A percentile compares a stretch with the other conserved stretches of the same genome.
Evolutionary conservation across 2,797 vertebrate species (phyloP).

Genomic region (Carcharodon carcharias): DNA sequence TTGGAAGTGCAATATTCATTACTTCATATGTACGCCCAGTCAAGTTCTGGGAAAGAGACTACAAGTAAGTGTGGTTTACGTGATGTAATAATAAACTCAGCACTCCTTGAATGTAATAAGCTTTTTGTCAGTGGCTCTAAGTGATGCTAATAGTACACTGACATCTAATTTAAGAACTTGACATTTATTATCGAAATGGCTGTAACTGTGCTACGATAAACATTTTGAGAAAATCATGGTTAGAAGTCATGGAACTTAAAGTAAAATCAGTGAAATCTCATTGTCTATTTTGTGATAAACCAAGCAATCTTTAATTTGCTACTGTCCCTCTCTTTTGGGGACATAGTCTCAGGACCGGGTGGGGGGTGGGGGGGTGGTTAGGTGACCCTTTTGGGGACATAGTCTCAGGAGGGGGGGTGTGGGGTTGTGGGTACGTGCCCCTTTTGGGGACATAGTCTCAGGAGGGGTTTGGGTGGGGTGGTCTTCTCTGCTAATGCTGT

Average conservation of each 20-base stretch:
- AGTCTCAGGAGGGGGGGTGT: no score
- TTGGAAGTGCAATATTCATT: slow-evolving; percentile 97
- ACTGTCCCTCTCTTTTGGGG: neutral
- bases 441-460: no score
- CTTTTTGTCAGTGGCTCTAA: neutral
- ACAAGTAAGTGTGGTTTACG: slow-evolving; percentile 69
- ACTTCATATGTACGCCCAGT: slow-evolving; percentile 93
- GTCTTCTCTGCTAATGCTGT: neutral
- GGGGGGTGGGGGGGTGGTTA: no score
- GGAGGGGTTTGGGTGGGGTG: no score
- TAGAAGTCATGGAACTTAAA: neutral
- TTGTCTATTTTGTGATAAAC: neutral
- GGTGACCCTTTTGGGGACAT: no score
- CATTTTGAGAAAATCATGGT: neutral
- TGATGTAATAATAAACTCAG: neutral
- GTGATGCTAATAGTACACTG: neutral
- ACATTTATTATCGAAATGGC: neutral
- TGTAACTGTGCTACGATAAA: neutral
- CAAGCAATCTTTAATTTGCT: no score
- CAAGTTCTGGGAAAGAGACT: slow-evolving; percentile 98
- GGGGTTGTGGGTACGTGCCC: no score
- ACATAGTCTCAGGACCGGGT: no score
- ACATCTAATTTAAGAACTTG: neutral
- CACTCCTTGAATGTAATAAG: neutral
- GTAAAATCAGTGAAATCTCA: neutral